Percentiles rank a stretch among this genome's conserved stretches.
These are phyloP conservation scores for Prosapia bicincta DNA, from an alignment of 2,888 invertebrate genomes.

Conservation along the genomic window DNA sequence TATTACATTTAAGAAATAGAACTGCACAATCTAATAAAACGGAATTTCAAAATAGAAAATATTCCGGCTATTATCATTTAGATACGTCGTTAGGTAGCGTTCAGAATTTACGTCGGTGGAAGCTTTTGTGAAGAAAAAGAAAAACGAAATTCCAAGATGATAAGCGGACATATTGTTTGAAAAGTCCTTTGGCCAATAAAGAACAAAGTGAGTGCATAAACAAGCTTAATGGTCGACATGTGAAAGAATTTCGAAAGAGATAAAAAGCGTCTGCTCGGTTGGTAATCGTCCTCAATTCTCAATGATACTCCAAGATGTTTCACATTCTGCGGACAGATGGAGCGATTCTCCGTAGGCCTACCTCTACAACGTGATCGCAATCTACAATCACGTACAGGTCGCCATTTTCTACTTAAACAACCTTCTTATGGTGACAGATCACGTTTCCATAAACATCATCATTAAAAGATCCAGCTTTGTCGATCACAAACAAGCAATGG, in stretches of 20 bases:
- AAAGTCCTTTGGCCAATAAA: neutral
- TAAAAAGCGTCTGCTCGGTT: neutral
- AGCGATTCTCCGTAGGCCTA: neutral
- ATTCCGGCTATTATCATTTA: too few species aligned
- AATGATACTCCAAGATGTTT: neutral
- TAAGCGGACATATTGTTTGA: neutral
- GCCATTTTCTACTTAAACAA: neutral
- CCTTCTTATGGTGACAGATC: neutral
- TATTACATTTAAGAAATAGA: too few species aligned
- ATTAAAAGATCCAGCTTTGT: neutral
- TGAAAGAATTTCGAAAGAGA: constrained; percentile 2
- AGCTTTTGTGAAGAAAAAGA: neutral
- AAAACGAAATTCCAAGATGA: neutral
- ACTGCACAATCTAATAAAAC: too few species aligned
- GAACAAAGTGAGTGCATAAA: neutral
- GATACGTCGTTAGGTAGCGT: neutral
- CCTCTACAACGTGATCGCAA: neutral
- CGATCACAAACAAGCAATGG: neutral
- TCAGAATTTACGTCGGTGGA: neutral
- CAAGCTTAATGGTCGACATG: neutral
- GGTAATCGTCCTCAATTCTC: neutral
- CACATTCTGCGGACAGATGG: neutral
- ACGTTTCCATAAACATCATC: neutral
- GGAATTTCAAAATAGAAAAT: too few species aligned
- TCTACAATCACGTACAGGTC: neutral